Conservation (phyloP, 2,888 invertebrate species). For the Argyresthia albistria region DNA sequence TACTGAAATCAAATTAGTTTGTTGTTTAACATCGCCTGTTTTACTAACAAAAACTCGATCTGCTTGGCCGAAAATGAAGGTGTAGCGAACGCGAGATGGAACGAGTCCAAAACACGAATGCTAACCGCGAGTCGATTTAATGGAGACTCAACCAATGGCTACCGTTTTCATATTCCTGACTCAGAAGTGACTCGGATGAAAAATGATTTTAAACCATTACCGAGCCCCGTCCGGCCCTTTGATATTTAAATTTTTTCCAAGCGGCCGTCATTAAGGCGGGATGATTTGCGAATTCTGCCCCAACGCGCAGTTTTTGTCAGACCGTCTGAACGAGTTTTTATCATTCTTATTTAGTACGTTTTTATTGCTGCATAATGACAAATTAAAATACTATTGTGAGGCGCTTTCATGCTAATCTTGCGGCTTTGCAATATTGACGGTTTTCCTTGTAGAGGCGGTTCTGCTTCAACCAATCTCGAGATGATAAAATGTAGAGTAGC, state of each 20-base stretch:
- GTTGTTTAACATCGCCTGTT: not conserved
- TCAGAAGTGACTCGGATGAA: constrained; percentile 68
- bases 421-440: constrained; percentile 39
- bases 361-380: constrained; percentile 70
- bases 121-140: constrained; percentile 55
- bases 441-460: constrained; percentile 12
- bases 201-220: constrained; percentile 73
- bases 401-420: constrained; percentile 60
- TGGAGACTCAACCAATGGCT: constrained; percentile 55
- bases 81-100: constrained; percentile 46
- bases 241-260: constrained; percentile 73
- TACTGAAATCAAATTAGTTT: not conserved
- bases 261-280: constrained; percentile 65
- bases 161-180: constrained; percentile 66
- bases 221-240: constrained; percentile 69
- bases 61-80: constrained; percentile 11
- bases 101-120: constrained; percentile 51
- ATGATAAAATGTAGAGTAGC: no score
- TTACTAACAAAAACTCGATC: no score
- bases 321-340: constrained; percentile 58
- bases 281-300: constrained; percentile 71
- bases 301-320: constrained; percentile 62
- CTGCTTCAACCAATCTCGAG: constrained; percentile 12
- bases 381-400: constrained; percentile 68
- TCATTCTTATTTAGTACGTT: constrained; percentile 66